Base-by-base conservation (phyloP, 2,113 vertebrate species). In the Prionailurus bengalensis region DNA sequence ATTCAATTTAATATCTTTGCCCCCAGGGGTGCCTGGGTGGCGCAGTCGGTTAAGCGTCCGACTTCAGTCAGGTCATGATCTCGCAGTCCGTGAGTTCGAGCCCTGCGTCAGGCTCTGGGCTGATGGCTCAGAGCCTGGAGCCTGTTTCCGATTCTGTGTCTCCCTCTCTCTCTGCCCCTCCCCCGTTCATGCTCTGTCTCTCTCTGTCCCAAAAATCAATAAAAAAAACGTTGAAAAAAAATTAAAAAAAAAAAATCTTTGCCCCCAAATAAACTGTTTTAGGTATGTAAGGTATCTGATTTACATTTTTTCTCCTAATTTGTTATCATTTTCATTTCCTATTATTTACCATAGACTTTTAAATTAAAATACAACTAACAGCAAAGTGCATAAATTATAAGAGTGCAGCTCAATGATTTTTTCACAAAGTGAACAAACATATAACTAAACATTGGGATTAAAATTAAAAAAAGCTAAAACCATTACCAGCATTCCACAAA, bases 331-430 rank as follows among this genome's bases (percentile, higher is more conserved):
- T 80, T 89, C 4, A 68, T 76, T 88, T 89, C 13, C 68, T 83
- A 10, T n/a, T 74, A 76, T 84, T 82, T 97, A 55, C 91, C 76
- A 89, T 51, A 81, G 73, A 61, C 36, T 91, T 93, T 68, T 78
- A 42, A 16, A 68, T 68, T 79, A 58, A 95, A 81, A 76, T 73
- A 17, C 90, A 45, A 83, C 88, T 11, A 78, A 15, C 45, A 89
- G 63, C 48, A 88, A 96, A 96, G 10, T 94, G 2, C 14, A 78
- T 86, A 23, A 2, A n/a, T 53, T 31, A 11, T 78, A 36, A 74
- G 42, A 87, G 23, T 78, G 10, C 15, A 73, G 19, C 63, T 78
- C 36, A 84, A 3, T 88, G 65, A 78, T 78, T 27, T 90, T 74
- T 93, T 53, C 31, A 39, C 25, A 48, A 36, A 93, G 17, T 16